Base-by-base conservation (phyloP, 1,140 invertebrate species). In the Hyphantria cunea region DNA sequence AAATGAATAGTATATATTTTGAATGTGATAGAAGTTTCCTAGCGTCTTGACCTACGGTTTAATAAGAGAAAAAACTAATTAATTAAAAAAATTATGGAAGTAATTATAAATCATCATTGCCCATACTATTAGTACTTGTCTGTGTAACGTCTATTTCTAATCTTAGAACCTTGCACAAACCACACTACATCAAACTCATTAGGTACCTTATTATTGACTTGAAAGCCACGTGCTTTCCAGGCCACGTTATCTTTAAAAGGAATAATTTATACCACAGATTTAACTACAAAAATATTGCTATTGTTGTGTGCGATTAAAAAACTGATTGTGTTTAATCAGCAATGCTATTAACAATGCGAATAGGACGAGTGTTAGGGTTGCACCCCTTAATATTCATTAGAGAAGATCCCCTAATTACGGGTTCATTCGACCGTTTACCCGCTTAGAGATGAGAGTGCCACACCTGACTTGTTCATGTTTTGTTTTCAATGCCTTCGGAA, bases 311-410 rank as follows among this genome's bases (percentile, higher is more conserved):
- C 62, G 75, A 80, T 84, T 76, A 78, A 79, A 86, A 67, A 84
- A 72, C 41, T 72, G 70, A 82, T 82, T 72, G 74, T 74, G 76
- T 74, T 82, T 82, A 80, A 82, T 82, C 77, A 82, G 80, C 78
- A 80, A 77, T 76, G 74, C 70, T 12, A 8, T 37, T 66, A 75
- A 80, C 78, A 83, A 83, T 79, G 62, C 63, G 56, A 25, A 25
- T 25, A 3, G 17, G 5, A 25, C 17, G 17, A 33, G 67, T 69
- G 66, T 74, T 74, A 76, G 82, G 81, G 82, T 76, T 71, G 73
- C 68, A 64, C 82, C 85, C 78, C 82, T 75, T 83, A 88, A 90
- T 90, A 85, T 85, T 86, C 80, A 88, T 90, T 89, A 87, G 59
- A 50, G 33, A 64, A 71, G 68, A 80, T 73, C 82, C 86, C 84